Base-by-base conservation (phyloP, 2,797 vertebrate species). In the Masticophis lateralis region DNA sequence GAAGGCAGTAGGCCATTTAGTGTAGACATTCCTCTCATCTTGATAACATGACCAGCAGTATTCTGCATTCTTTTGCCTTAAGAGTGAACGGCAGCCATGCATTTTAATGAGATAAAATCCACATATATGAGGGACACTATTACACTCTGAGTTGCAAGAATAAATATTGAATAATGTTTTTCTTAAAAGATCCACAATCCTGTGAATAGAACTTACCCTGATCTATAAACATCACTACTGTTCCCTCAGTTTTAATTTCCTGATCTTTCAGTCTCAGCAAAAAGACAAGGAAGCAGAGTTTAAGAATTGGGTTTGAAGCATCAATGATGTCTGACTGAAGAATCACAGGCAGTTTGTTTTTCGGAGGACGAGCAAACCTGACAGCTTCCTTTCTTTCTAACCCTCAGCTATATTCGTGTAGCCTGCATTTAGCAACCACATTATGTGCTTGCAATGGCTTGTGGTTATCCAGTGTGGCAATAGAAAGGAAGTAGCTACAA, bases 341-440 rank as follows among this genome's bases (percentile, higher is more conserved):
- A 57, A 22, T 86, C 60, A 18, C 2, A 37, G 18, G 59, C 66
- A 61, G 12, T 83, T 88, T 87, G 56, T 74, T 86, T 43, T 32
- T 69, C 20, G 91, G 94, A 93, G 91, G 94, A 59, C 89, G 63
- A 88, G 59, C 94, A 92, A 94, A 88, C 91, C 92, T 88, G 93
- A 74, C 93, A 94, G 94, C 25, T 93, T 91, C 74, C 57, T 92
- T 92, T 92, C 88, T 91, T 90, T 43, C 92, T 94, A 83, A 89
- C 0, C 14, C 61, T 93, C 61, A 89, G 47, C 10, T 32, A 5
- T 20, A 59, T 14, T 0, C 86, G 89, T 69, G 93, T 55, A 88
- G 56, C 92, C 59, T 95, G 91, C 94, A 90, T 47, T 92, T 92
- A 94, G 86, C 53, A 92, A 93, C 92, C 88, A 43, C 92, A 86